A percentile compares a stretch with the other conserved stretches of the same genome.
Conservation (phyloP, 2,888 invertebrate species). For the Sthenelais limicola region DNA sequence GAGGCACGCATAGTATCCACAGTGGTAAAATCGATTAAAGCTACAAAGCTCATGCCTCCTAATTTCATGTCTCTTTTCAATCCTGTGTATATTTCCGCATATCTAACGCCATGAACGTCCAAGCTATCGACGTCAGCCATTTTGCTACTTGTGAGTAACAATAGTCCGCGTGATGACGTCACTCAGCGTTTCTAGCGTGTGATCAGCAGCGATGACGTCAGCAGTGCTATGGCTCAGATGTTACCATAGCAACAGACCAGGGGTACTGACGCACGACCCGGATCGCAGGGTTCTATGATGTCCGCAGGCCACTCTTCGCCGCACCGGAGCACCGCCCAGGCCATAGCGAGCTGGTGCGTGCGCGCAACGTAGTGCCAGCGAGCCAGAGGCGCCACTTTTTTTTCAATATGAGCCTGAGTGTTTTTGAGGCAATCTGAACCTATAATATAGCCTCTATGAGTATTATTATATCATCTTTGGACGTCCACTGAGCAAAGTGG, state of each 20-base stretch:
- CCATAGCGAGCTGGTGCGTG: no score
- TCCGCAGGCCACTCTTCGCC: no score
- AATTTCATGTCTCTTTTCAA: slow-evolving; percentile 25
- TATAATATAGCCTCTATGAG: no score
- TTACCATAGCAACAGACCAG: neutral
- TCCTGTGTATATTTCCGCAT: slow-evolving; percentile 10
- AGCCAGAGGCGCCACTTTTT: no score
- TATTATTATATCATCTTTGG: no score
- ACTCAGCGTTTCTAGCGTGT: slow-evolving; percentile 18
- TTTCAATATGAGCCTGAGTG: no score
- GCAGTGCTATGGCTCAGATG: slow-evolving; percentile 3
- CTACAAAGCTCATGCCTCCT: slow-evolving; percentile 4
- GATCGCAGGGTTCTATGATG: no score
- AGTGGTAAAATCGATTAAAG: slow-evolving; percentile 17
- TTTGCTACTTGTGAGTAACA: no score
- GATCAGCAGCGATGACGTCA: slow-evolving; percentile 22
- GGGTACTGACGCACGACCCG: slow-evolving; percentile 6
- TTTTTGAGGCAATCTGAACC: no score
- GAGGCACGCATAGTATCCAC: slow-evolving; percentile 25
- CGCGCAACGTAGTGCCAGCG: no score
- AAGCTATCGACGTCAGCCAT: slow-evolving; percentile 34
- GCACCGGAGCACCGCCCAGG: no score
- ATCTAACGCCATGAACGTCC: slow-evolving; percentile 23
- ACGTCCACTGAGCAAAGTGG: no score
- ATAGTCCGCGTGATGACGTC: slow-evolving; percentile 28